Percentiles rank a stretch among this genome's conserved stretches.
Conservation (phyloP, 2,888 invertebrate species). For the Sphaerophoria rueppellii region DNA sequence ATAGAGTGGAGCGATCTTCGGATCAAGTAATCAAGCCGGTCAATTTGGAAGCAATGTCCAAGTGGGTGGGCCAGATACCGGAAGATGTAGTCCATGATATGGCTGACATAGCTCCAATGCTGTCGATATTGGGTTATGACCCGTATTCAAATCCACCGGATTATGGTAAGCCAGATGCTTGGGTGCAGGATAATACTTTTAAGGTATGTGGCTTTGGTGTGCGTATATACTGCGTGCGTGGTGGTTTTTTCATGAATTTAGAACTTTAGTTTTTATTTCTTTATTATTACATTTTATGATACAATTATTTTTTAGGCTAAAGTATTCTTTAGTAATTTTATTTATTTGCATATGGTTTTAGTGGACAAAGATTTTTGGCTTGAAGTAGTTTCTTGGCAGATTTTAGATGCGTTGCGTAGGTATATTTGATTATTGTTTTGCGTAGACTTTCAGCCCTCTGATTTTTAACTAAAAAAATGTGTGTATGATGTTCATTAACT, state of each 20-base stretch:
- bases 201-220: conserved; percentile 78
- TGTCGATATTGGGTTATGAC: conserved; percentile 95
- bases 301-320: not conserved
- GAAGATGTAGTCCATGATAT: conserved; percentile 96
- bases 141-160: conserved; percentile 97
- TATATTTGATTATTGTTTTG: too few species aligned
- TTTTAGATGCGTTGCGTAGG: too few species aligned
- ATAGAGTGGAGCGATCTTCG: conserved; percentile 97
- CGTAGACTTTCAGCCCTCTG: too few species aligned
- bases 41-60: conserved; percentile 96
- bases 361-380: not conserved
- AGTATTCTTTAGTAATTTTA: not conserved
- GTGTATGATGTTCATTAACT: too few species aligned
- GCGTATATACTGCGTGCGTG: conserved; percentile 44
- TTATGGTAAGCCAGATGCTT: conserved; percentile 92
- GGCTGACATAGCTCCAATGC: conserved; percentile 97
- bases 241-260: conserved; percentile 32
- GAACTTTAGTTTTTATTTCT: conserved; percentile 1
- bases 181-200: conserved; percentile 87
- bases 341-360: not conserved
- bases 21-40: conserved; percentile 99
- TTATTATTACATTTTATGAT: not conserved
- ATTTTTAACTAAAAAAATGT: too few species aligned
- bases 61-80: conserved; percentile 95
- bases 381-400: too few species aligned